phyloP scores from a whole-genome alignment of 2,797 vertebrate genomes.

The Meriones psammophilus region DNA sequence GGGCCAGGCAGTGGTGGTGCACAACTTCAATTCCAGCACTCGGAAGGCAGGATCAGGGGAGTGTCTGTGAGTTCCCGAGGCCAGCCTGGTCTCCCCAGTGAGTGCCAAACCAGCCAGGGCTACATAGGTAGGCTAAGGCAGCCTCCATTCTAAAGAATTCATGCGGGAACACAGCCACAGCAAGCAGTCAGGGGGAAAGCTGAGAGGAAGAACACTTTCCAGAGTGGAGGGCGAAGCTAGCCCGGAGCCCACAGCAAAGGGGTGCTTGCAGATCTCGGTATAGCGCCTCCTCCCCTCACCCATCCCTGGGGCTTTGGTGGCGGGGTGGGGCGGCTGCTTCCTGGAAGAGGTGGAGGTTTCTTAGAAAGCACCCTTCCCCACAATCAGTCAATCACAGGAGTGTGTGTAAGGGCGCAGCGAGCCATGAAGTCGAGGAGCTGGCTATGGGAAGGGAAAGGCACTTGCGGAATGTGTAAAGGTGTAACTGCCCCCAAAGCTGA shows the following conservation, averaged over 20 bases:
- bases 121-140: neutral
- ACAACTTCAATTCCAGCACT: neutral
- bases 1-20: neutral
- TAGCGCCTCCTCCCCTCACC: too few species aligned
- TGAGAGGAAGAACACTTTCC: neutral
- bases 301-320: neutral
- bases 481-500: neutral
- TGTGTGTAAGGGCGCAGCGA: neutral
- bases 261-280: neutral
- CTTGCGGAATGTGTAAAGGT: neutral
- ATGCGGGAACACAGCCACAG: too few species aligned
- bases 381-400: neutral
- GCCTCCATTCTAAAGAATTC: neutral
- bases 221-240: neutral
- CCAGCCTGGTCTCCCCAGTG: neutral
- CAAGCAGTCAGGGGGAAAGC: neutral
- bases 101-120: neutral
- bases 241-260: neutral
- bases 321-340: neutral
- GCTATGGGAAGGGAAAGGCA: neutral
- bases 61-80: neutral
- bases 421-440: neutral
- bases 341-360: neutral
- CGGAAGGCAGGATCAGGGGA: neutral
- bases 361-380: neutral